Evolutionary conservation across 2,113 vertebrate genomes (phyloP).

Genomic region (Calidris pygmaea): DNA sequence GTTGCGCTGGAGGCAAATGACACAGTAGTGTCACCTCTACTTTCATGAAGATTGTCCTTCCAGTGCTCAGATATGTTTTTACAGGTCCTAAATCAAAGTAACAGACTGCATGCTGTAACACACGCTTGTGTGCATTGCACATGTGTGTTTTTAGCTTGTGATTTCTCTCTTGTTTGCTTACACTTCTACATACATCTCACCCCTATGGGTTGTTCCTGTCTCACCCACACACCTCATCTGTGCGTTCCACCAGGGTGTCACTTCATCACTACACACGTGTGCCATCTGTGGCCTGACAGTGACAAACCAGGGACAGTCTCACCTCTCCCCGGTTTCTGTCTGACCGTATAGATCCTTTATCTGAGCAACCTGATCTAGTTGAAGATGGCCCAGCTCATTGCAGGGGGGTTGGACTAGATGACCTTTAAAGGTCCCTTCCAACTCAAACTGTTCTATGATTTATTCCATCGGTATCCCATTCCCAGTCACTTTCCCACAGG

Average conservation of each 20-base stretch:
- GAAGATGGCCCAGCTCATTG: neutral
- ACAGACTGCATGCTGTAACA: neutral
- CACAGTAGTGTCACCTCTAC: neutral
- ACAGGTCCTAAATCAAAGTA: neutral
- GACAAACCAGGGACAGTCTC: neutral
- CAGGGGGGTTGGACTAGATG: neutral
- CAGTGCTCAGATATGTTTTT: neutral
- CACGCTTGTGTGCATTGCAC: accelerated
- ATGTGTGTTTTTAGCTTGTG: neutral
- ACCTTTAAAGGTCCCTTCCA: neutral
- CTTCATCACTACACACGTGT: neutral
- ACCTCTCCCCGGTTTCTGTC: neutral
- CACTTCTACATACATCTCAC: accelerated
- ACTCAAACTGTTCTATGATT: neutral
- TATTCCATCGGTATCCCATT: neutral
- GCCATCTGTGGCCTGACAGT: too few relatives aligned
- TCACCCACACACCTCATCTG: neutral
- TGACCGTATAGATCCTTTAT: neutral
- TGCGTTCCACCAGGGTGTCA: neutral
- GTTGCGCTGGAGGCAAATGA: neutral
- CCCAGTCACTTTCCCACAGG: neutral
- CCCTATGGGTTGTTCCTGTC: neutral
- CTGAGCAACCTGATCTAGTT: neutral
- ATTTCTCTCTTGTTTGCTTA: neutral
- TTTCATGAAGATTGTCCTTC: neutral